Conservation (phyloP, 2,888 invertebrate genomes). For the Hyppa rectilinea region DNA sequence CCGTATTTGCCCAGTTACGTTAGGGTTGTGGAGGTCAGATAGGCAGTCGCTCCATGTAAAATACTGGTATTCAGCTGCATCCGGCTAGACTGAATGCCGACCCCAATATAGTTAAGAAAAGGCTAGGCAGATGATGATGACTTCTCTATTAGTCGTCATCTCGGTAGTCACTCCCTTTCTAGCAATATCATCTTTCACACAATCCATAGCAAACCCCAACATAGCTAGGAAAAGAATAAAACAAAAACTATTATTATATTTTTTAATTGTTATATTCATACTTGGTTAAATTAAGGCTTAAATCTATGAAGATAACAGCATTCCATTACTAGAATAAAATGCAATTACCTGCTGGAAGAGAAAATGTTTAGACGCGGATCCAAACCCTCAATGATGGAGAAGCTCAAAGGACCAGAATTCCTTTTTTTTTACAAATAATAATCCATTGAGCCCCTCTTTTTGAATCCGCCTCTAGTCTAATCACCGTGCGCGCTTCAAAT, state of each 20-base stretch:
- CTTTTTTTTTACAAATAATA: background rate
- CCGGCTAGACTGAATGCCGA: too few relatives aligned
- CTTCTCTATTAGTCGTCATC: too few relatives aligned
- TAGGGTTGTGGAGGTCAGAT: too few relatives aligned
- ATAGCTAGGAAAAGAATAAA: background rate
- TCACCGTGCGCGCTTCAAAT: too few relatives aligned
- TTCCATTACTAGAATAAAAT: slow-evolving; percentile 15
- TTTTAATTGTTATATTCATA: background rate
- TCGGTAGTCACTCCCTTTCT: too few relatives aligned
- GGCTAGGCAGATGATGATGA: too few relatives aligned
- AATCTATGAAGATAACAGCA: background rate
- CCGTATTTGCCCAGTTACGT: too few relatives aligned
- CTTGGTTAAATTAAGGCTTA: too few relatives aligned
- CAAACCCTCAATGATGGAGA: background rate
- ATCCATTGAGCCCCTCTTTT: background rate
- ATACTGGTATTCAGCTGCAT: too few relatives aligned
- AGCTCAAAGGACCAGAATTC: background rate
- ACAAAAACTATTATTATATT: background rate
- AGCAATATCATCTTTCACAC: too few relatives aligned
- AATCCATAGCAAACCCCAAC: background rate
- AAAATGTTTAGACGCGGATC: slow-evolving; percentile 14
- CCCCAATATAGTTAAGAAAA: too few relatives aligned
- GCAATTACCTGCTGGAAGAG: background rate
- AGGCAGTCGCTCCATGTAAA: too few relatives aligned
- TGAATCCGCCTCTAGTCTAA: slow-evolving; percentile 12